A percentile compares a stretch with the other conserved stretches of the same genome.
Evolutionary conservation across 2,113 vertebrate genomes (phyloP).

Genomic region (Passerina amoena): DNA sequence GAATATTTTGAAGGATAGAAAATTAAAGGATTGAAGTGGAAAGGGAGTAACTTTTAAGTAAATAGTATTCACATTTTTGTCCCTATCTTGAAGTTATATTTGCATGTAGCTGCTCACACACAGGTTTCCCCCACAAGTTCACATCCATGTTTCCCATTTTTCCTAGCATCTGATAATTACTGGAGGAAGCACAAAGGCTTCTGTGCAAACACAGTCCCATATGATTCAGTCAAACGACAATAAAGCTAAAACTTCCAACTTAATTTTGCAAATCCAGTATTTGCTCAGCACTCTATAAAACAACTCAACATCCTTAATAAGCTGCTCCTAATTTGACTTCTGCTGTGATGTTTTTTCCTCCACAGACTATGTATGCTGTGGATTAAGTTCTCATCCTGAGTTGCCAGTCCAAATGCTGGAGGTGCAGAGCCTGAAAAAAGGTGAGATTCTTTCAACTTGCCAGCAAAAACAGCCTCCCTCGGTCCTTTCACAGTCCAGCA

Average conservation of each 20-base stretch:
- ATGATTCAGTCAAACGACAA: background rate
- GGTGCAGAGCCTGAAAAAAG: background rate
- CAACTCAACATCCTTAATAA: background rate
- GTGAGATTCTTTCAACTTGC: background rate
- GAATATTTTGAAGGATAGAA: background rate
- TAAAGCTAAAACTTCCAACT: background rate
- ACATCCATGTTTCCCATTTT: background rate
- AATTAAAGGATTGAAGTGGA: background rate
- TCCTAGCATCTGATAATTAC: background rate
- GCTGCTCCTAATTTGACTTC: background rate
- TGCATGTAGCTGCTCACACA: background rate
- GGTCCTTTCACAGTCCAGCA: background rate
- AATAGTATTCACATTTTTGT: background rate
- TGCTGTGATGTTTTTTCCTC: background rate
- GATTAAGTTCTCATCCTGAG: background rate
- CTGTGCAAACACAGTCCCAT: background rate
- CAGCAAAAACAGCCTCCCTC: background rate
- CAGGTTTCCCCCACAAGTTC: background rate
- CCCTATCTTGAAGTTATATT: background rate
- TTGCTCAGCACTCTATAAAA: background rate
- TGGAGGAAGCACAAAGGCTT: background rate
- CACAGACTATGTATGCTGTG: background rate
- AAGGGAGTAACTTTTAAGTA: background rate
- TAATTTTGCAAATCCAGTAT: background rate
- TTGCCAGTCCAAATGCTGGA: background rate